phyloP scores from a whole-genome alignment of 2,888 invertebrate species.

The Lucinisca nassula region DNA sequence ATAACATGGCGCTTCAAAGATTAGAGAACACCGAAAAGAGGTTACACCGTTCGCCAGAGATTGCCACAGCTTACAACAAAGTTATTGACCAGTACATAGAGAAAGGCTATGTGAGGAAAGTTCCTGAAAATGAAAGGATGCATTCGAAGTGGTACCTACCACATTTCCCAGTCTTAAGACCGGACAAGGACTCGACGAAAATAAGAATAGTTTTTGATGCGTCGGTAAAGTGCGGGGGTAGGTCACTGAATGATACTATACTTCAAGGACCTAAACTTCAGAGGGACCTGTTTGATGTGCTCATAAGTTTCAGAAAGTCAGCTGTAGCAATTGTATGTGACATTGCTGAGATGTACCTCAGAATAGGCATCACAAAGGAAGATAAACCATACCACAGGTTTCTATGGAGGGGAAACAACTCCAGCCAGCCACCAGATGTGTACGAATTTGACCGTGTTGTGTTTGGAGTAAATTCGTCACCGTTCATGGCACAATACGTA shows the following conservation, averaged over 20 bases:
- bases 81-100: constrained; percentile 7
- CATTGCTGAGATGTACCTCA: too few species aligned
- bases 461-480: background rate
- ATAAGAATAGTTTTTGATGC: too few species aligned
- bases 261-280: constrained; percentile 68
- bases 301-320: too few species aligned
- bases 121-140: background rate
- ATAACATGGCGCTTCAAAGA: constrained; percentile 26
- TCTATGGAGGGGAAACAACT: too few species aligned
- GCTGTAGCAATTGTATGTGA: too few species aligned
- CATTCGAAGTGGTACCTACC: constrained; percentile 25
- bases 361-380: too few species aligned
- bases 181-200: constrained; percentile 6
- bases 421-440: too few species aligned
- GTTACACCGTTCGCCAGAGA: background rate
- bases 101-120: constrained; percentile 15
- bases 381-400: too few species aligned
- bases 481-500: background rate
- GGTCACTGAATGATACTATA: constrained; percentile 48
- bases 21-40: constrained; percentile 36
- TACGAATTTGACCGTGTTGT: too few species aligned
- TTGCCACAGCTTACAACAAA: background rate
- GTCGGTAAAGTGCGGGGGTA: constrained; percentile 38
- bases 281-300: too few species aligned
- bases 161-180: constrained; percentile 29